Evolutionary conservation across 2,888 invertebrate genomes (phyloP), one percentile per base, ranked within the genome.

Genomic region (Eucera pruinosa): DNA sequence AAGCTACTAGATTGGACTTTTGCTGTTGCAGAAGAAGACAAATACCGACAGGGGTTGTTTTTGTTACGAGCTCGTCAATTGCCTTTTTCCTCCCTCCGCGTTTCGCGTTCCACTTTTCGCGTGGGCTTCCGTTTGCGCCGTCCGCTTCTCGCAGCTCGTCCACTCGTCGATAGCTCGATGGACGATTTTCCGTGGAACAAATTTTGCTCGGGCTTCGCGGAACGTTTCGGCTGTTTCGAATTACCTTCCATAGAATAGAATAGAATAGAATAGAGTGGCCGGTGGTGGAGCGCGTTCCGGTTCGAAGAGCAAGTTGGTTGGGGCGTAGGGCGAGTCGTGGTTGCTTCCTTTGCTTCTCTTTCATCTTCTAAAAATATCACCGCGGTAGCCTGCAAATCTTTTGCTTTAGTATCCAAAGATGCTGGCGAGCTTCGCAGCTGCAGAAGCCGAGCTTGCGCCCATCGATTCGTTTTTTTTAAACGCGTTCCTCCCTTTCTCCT

Each of bases 351-450:
- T 60, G 62, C 69, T 81, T 61, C 52, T 54, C 75, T 61, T 71
- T 60, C 65, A 71, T 81, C 88, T 88, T 83, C 88, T 76, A 86
- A 81, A 87, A 89, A 89, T 89, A 88, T 80, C 87, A 41, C 13
- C 54, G 62, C 66, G 36, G n/a, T 50, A 11, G 23, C 61, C 23
- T 60, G 83, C 78, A 45, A 78, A 77, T 84, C 77, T 72, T 72
- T 75, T 60, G 81, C 83, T 69, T 55, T 55, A 60, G 50, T 25
- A 48, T 68, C 60, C 66, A 60, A 74, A 78, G 77, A 81, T 43
- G 43, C 54, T 57, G 55, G 69, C 55, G 65, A 43, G 58, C 39
- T 52, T 33, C 57, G 67, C 68, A 70, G 67, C 66, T 57, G 71
- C 65, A 23, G 23, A 7, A 18, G 0, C 2, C 30, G 30, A 30